Evolutionary conservation across 2,888 invertebrate species (phyloP).

Genomic region (Phlogophora meticulosa): DNA sequence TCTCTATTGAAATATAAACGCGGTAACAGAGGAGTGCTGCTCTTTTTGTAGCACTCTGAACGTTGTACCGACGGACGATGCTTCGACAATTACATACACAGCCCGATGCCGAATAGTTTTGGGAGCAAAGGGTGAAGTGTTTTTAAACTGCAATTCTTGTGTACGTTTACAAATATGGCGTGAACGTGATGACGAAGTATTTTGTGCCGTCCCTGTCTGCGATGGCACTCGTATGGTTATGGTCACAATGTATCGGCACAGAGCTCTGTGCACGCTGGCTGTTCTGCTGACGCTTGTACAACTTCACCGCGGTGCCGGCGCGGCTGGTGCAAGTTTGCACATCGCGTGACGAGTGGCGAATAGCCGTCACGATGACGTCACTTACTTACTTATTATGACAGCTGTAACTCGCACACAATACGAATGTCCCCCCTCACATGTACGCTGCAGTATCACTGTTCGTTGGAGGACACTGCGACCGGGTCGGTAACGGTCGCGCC

Average conservation of each 20-base stretch:
- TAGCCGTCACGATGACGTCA: background rate
- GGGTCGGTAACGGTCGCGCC: conserved; percentile 1
- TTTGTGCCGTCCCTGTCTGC: background rate
- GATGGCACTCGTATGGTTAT: background rate
- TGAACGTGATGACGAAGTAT: background rate
- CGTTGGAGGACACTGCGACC: background rate
- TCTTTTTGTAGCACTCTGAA: conserved; percentile 6
- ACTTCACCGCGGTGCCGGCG: too few relatives aligned
- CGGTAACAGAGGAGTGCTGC: background rate
- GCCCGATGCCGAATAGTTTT: background rate
- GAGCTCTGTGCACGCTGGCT: background rate
- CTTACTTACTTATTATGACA: background rate
- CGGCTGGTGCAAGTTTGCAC: background rate
- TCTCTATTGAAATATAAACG: conserved; percentile 23
- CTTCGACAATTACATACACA: background rate
- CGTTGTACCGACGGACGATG: background rate
- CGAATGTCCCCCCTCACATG: too few relatives aligned
- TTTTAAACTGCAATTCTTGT: conserved; percentile 17
- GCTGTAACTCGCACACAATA: background rate
- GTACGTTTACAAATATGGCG: background rate
- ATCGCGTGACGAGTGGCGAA: conserved; percentile 2
- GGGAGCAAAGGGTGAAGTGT: conserved; percentile 1
- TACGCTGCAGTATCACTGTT: background rate
- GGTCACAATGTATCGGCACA: too few relatives aligned
- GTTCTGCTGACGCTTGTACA: conserved; percentile 16